phyloP scores from a whole-genome alignment of 2,113 vertebrate genomes.

The Lampris megalopsis region DNA sequence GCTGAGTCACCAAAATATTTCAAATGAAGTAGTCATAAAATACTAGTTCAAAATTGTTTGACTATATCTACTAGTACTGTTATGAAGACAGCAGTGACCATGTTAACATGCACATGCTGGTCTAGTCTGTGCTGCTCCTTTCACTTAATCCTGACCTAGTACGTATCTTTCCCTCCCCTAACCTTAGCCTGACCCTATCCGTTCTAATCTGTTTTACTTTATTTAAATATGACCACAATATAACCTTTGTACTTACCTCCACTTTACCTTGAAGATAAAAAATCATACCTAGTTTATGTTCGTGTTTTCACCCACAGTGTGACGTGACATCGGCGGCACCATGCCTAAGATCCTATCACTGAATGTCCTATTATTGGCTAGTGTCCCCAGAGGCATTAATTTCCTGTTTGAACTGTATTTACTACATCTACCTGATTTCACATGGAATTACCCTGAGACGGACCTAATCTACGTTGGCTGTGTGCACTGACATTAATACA shows the following conservation, averaged over 20 bases:
- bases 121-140: too few relatives aligned
- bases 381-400: not conserved
- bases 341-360: too few relatives aligned
- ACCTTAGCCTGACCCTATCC: not conserved
- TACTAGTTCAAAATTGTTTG: not conserved
- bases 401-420: not conserved
- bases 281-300: not conserved
- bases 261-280: not conserved
- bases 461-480: not conserved
- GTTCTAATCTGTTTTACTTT: too few relatives aligned
- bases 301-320: not conserved
- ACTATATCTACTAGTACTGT: not conserved
- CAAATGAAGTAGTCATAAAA: not conserved
- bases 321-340: not conserved
- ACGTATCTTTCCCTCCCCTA: not conserved
- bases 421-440: not conserved
- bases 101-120: not conserved
- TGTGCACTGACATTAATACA: too few relatives aligned
- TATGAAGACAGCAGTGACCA: too few relatives aligned
- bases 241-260: not conserved
- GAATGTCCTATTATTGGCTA: too few relatives aligned
- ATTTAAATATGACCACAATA: too few relatives aligned
- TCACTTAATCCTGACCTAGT: not conserved
- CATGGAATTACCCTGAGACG: not conserved
- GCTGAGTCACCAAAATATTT: constrained; percentile 20